Percentiles rank a stretch among this genome's conserved stretches.
Evolutionary conservation across 2,113 vertebrate genomes (phyloP).

Genomic region (Rhizomys pruinosus): DNA sequence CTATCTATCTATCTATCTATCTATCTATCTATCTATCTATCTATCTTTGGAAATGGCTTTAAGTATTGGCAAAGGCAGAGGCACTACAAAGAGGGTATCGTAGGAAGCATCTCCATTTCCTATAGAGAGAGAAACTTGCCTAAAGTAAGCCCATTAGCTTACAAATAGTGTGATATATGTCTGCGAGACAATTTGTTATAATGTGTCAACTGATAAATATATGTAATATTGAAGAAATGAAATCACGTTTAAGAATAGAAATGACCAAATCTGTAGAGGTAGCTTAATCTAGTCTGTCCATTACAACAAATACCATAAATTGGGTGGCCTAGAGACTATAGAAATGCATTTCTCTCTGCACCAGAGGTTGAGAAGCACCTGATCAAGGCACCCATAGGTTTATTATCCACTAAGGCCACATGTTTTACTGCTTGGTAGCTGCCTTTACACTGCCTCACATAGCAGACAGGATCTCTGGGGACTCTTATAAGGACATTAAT

Average conservation of each 20-base stretch:
- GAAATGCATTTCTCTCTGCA: neutral
- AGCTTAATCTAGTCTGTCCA: neutral
- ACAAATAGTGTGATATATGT: neutral
- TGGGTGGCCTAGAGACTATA: neutral
- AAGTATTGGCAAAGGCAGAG: no score
- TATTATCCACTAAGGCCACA: neutral
- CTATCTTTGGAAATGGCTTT: no score
- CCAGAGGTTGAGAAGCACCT: neutral
- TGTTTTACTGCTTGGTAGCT: neutral
- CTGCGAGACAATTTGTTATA: neutral
- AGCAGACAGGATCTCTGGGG: neutral
- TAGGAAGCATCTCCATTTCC: neutral
- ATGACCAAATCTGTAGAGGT: neutral
- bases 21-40: no score
- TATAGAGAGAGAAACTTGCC: neutral
- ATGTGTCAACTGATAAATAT: neutral
- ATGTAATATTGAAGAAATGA: neutral
- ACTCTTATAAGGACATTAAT: neutral
- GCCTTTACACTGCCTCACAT: neutral
- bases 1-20: no score
- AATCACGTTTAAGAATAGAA: conserved; percentile 25
- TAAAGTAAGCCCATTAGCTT: neutral
- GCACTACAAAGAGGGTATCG: neutral
- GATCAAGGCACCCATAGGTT: neutral
- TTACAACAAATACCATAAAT: neutral